Conservation (phyloP, 2,113 vertebrate species). For the Chaetodon auriga region DNA sequence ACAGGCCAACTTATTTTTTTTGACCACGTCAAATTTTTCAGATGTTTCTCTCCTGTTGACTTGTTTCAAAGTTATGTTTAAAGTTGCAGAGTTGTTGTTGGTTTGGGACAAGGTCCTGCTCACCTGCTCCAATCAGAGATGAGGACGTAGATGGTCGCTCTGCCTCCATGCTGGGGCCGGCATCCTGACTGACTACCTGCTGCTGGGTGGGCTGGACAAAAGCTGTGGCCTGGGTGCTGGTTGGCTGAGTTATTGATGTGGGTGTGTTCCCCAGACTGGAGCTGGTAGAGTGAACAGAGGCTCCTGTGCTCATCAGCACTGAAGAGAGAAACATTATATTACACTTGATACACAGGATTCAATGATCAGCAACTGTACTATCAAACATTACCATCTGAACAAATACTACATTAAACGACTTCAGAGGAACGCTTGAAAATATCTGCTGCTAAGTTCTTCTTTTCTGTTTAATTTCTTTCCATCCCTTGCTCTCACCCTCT, state of each 20-base stretch:
- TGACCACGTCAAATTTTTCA: not conserved
- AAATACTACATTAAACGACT: not conserved
- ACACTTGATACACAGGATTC: conserved; percentile 4
- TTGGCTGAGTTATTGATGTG: conserved; percentile 89
- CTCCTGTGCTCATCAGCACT: conserved; percentile 89
- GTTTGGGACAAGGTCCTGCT: conserved; percentile 11
- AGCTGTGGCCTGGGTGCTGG: conserved; percentile 92
- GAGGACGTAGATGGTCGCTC: conserved; percentile 95
- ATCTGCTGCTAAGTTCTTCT: not conserved
- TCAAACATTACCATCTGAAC: not conserved
- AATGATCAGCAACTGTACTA: not conserved
- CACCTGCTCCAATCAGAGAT: conserved; percentile 84
- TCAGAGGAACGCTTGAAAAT: not conserved
- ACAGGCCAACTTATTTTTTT: not conserved
- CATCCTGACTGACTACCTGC: conserved; percentile 90
- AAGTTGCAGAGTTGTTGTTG: not conserved
- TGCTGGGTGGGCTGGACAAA: conserved; percentile 99
- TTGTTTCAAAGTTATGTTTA: not conserved
- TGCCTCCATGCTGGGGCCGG: conserved; percentile 87
- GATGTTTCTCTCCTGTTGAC: not conserved
- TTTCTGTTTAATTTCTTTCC: too few relatives aligned
- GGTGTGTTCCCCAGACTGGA: conserved; percentile 89
- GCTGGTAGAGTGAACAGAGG: conserved; percentile 93
- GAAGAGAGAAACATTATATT: conserved; percentile 30
- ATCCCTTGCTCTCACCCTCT: conserved; percentile 85